Evolutionary conservation across 2,888 invertebrate species (phyloP).

Genomic region (Scelioninae gen. 2): DNA sequence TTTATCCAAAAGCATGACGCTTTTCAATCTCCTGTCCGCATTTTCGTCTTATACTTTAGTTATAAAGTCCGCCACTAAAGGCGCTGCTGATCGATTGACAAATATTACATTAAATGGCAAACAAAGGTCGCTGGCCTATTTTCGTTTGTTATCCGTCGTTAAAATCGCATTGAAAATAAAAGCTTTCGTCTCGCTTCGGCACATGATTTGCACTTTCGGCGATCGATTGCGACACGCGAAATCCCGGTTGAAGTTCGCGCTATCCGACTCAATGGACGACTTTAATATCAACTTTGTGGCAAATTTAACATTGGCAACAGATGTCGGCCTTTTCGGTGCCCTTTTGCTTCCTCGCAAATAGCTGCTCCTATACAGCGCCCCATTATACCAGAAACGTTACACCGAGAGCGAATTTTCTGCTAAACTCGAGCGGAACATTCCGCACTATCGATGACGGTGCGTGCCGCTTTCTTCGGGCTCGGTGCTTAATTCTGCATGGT

Average conservation of each 20-base stretch:
- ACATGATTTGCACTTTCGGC: constrained; percentile 1
- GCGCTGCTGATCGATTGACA: too few relatives aligned
- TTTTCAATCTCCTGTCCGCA: too few relatives aligned
- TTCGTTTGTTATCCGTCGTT: too few relatives aligned
- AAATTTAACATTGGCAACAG: constrained; percentile 52
- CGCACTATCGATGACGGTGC: constrained; percentile 28
- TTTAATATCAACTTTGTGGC: constrained; percentile 55
- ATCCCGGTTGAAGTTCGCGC: constrained; percentile 23
- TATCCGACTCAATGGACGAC: constrained; percentile 39
- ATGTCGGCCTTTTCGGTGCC: constrained; percentile 37
- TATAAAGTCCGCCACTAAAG: too few relatives aligned
- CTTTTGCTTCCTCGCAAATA: constrained; percentile 46
- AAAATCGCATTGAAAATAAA: too few relatives aligned
- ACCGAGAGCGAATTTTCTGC: constrained; percentile 37
- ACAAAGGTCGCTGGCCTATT: too few relatives aligned
- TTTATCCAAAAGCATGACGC: too few relatives aligned
- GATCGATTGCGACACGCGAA: constrained; percentile 7
- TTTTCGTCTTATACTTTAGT: too few relatives aligned
- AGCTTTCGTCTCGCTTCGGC: too few relatives aligned
- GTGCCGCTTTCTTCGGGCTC: constrained; percentile 12
- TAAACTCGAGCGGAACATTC: constrained; percentile 37
- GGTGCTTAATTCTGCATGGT: constrained; percentile 43
- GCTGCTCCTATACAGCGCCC: constrained; percentile 24
- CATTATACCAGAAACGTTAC: constrained; percentile 43
- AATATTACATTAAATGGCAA: too few relatives aligned